Percentiles rank a stretch among this genome's conserved stretches.
Evolutionary conservation across 2,888 invertebrate genomes (phyloP).

Genomic region (Nasonovia ribisnigri): DNA sequence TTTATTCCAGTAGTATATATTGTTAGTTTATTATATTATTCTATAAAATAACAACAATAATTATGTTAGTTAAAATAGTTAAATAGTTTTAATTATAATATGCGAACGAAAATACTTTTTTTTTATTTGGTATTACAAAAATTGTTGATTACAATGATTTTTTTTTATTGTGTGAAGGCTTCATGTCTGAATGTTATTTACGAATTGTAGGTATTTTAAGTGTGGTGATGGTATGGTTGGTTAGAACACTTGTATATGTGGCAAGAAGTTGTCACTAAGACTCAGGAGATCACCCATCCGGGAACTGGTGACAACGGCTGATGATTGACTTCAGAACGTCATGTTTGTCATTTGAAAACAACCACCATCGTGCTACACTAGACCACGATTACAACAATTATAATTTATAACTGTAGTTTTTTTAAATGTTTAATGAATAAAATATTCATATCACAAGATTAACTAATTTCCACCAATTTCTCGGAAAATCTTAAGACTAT

Average conservation of each 20-base stretch:
- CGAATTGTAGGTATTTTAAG: too few species aligned
- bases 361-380: too few species aligned
- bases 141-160: too few species aligned
- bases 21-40: background rate
- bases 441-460: background rate
- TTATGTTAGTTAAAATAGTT: background rate
- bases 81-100: background rate
- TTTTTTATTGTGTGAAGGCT: too few species aligned
- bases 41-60: background rate
- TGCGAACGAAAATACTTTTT: background rate
- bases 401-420: background rate
- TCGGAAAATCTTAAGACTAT: background rate
- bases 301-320: too few species aligned
- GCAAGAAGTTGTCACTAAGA: too few species aligned
- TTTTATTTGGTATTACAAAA: background rate
- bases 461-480: background rate
- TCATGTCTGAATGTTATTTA: too few species aligned
- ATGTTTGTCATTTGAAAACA: too few species aligned
- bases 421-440: background rate
- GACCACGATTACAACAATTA: background rate
- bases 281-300: too few species aligned
- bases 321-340: too few species aligned
- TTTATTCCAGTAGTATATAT: background rate
- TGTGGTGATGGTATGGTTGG: too few species aligned
- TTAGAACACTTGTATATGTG: too few species aligned